Percentiles rank a stretch among this genome's conserved stretches.
Conservation (phyloP, 2,888 invertebrate species). For the Amphipyra berbera region DNA sequence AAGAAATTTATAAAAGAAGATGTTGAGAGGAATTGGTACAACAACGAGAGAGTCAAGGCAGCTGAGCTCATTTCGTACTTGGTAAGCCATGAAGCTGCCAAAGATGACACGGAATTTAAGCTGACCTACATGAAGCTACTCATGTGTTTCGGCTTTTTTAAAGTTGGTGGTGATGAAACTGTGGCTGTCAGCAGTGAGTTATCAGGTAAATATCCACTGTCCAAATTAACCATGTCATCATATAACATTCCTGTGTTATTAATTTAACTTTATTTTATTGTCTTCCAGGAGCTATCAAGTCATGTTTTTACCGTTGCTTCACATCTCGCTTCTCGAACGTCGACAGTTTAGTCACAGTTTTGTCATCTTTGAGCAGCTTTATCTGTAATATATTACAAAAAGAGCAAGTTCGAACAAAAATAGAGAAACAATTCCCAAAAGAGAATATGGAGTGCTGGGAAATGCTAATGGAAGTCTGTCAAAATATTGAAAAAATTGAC, state of each 20-base stretch:
- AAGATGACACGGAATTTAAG: slow-evolving; percentile 91
- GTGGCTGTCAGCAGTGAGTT: slow-evolving; percentile 90
- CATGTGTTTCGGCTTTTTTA: slow-evolving; percentile 91
- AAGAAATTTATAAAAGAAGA: slow-evolving; percentile 86
- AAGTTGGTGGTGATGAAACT: slow-evolving; percentile 85
- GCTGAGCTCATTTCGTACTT: slow-evolving; percentile 87
- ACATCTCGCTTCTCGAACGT: slow-evolving; percentile 92
- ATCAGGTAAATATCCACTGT: slow-evolving; percentile 83
- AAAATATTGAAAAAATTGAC: slow-evolving; percentile 87
- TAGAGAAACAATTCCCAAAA: slow-evolving; percentile 90
- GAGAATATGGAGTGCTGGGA: slow-evolving; percentile 91
- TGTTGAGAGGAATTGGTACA: slow-evolving; percentile 91
- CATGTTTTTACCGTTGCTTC: slow-evolving; percentile 92
- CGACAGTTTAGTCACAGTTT: slow-evolving; percentile 89
- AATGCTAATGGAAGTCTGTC: slow-evolving; percentile 88
- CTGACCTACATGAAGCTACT: slow-evolving; percentile 91
- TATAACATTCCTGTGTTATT: background rate
- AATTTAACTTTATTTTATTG: slow-evolving; percentile 3
- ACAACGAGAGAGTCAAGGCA: slow-evolving; percentile 92
- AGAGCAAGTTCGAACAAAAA: slow-evolving; percentile 84
- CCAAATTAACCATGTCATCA: background rate
- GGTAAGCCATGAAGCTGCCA: slow-evolving; percentile 87
- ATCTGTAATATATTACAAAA: slow-evolving; percentile 88
- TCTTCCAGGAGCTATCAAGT: slow-evolving; percentile 90
- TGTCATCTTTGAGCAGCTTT: slow-evolving; percentile 90